Evolutionary conservation across 2,888 invertebrate species (phyloP).

Genomic region (Zonitis immaculata): DNA sequence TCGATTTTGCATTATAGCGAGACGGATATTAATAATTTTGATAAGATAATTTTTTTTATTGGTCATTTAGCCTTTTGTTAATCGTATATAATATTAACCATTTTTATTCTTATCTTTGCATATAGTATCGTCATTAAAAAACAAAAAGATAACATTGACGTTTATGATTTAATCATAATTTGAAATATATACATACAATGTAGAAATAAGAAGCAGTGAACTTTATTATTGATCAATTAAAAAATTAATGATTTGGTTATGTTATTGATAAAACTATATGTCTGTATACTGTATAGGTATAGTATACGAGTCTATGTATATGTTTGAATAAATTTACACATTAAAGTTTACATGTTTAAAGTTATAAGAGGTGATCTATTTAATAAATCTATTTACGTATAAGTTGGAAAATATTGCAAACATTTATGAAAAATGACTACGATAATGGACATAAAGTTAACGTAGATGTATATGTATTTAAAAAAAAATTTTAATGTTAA

Average conservation of each 20-base stretch:
- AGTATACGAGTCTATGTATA: no score
- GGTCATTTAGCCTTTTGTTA: not conserved
- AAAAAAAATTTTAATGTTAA: constrained; percentile 20
- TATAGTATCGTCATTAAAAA: not conserved
- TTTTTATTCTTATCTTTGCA: not conserved
- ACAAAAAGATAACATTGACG: not conserved
- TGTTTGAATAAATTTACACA: constrained; percentile 10
- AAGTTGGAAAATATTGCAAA: constrained; percentile 32
- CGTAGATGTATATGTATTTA: constrained; percentile 21
- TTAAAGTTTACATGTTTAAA: constrained; percentile 25
- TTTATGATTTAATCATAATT: not conserved
- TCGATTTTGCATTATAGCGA: not conserved
- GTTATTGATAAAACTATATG: no score
- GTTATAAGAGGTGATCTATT: constrained; percentile 31
- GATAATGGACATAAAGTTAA: constrained; percentile 27
- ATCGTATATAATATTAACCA: not conserved
- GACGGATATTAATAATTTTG: not conserved
- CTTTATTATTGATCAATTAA: no score
- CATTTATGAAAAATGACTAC: constrained; percentile 36
- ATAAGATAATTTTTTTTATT: not conserved
- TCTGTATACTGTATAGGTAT: no score
- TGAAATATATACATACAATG: no score
- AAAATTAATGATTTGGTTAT: no score
- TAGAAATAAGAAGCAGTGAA: no score
- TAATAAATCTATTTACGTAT: constrained; percentile 39